Conservation (phyloP, 2,113 vertebrate genomes). For the Fulica atra region DNA sequence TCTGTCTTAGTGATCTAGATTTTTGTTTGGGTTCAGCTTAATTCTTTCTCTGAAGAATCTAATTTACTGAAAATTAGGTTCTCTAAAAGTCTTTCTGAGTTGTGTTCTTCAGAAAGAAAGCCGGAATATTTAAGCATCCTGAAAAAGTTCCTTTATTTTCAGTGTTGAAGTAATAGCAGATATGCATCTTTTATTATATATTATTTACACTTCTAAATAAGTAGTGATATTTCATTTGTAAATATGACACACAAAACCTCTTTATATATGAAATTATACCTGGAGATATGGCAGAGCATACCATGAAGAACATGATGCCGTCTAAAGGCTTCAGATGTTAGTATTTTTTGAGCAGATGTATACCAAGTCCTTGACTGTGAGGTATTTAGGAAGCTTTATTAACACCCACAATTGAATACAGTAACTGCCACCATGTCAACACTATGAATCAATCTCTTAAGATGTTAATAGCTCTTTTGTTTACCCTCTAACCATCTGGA, state of each 20-base stretch:
- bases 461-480: constrained; percentile 6
- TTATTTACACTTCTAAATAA: background rate
- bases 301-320: background rate
- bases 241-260: background rate
- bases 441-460: background rate
- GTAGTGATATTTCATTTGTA: background rate
- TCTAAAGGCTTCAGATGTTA: background rate
- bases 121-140: background rate
- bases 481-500: constrained; percentile 15
- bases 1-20: background rate
- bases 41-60: background rate
- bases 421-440: background rate
- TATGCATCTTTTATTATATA: background rate
- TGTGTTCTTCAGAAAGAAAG: background rate
- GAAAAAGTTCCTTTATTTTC: background rate
- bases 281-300: background rate
- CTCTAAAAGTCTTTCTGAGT: background rate
- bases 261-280: background rate
- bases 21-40: background rate
- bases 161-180: background rate
- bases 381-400: constrained; percentile 19
- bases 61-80: background rate
- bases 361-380: background rate
- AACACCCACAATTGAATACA: background rate
- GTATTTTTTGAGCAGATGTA: constrained; percentile 1